Conservation (phyloP, 2,797 vertebrate genomes). For the Hipposideros larvatus region DNA sequence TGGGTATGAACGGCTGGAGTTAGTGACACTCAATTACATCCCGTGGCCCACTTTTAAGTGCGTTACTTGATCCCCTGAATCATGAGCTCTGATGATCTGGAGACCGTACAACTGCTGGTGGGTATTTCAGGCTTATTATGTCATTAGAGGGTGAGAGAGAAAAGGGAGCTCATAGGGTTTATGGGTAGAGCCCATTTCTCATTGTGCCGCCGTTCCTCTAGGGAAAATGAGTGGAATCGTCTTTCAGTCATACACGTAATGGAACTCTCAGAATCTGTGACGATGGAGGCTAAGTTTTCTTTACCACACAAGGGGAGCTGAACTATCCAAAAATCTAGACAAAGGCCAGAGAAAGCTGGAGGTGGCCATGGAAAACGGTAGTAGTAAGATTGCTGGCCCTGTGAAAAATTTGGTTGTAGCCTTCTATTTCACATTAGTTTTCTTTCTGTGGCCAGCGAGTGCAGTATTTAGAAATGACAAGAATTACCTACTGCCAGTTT, state of each 20-base stretch:
- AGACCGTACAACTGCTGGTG: background rate
- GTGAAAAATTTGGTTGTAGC: too few relatives aligned
- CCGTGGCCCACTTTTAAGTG: background rate
- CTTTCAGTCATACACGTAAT: background rate
- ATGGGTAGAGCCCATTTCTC: background rate
- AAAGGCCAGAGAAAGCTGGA: too few relatives aligned
- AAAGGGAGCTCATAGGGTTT: background rate
- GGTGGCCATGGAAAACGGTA: too few relatives aligned
- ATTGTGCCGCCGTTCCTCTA: background rate
- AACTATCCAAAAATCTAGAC: too few relatives aligned
- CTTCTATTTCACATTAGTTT: too few relatives aligned
- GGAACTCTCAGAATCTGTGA: too few relatives aligned
- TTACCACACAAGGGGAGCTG: too few relatives aligned
- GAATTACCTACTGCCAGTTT: too few relatives aligned
- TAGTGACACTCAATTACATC: background rate
- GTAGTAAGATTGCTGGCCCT: too few relatives aligned
- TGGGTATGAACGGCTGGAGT: background rate
- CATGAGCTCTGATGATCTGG: background rate
- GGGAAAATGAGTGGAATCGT: background rate
- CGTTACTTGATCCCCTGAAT: background rate
- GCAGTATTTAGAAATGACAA: too few relatives aligned
- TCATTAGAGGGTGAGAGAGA: background rate
- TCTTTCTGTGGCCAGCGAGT: too few relatives aligned
- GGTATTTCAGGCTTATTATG: background rate
- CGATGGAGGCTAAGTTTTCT: too few relatives aligned